A percentile compares a stretch with the other conserved stretches of the same genome.
phyloP scores from a whole-genome alignment of 2,797 vertebrate species.

The Pachyuromys duprasi region DNA sequence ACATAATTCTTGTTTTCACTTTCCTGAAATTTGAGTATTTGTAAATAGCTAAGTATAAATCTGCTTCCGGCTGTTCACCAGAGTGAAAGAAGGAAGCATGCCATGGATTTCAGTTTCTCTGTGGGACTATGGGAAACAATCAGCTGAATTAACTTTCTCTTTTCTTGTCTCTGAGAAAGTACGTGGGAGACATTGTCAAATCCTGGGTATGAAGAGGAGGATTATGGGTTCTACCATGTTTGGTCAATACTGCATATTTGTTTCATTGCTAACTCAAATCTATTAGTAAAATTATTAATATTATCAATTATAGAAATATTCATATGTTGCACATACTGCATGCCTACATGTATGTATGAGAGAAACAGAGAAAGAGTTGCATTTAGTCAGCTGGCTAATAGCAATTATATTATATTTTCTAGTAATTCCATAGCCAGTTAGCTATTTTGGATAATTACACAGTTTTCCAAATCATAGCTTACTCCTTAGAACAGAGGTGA shows the following conservation, averaged over 20 bases:
- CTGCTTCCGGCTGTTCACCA: neutral
- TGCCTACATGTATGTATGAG: neutral
- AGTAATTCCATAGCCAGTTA: neutral
- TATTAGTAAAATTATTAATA: neutral
- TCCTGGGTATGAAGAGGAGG: neutral
- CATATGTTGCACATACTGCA: neutral
- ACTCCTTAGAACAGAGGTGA: neutral
- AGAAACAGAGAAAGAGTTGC: neutral
- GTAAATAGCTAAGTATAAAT: neutral
- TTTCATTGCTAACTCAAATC: neutral
- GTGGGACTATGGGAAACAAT: neutral
- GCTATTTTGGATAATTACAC: constrained; percentile 12
- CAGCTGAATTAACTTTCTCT: neutral
- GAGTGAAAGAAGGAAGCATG: neutral
- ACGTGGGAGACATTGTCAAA: neutral
- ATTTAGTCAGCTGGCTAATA: neutral
- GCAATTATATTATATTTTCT: neutral
- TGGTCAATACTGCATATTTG: neutral
- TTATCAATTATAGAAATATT: neutral
- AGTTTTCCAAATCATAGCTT: constrained; percentile 34
- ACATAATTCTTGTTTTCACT: neutral
- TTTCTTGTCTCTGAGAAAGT: neutral
- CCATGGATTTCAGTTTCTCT: neutral
- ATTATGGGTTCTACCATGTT: neutral
- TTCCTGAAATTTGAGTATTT: neutral